Evolutionary conservation across 2,797 vertebrate species (phyloP), one percentile per base, ranked within the genome.

Genomic region (Poecilia velifera): DNA sequence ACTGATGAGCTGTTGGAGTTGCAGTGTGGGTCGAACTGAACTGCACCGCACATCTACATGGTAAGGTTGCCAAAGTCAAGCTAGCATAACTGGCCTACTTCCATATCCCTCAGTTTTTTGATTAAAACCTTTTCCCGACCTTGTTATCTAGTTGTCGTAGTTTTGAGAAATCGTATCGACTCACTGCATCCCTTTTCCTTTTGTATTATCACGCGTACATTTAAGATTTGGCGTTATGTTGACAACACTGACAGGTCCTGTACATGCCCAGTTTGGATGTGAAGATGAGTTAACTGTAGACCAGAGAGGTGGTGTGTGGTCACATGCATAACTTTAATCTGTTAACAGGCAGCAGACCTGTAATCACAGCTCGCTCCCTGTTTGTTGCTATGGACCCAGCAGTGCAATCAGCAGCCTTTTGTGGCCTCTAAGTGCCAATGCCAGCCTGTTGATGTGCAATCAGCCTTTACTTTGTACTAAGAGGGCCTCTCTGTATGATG

Each of bases 381-480:
- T 78, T 82, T 88, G 90, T 89, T 89, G 79, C 84, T 62, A 12
- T 3, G 41, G 75, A 73, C 68, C 76, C 82, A 31, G 86, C 47
- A 4, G 81, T 53, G 89, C 89, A 92, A 93, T 95, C 93, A 92
- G 76, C 41, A 8, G 73, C 64, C 84, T 79, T 92, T 88, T 92
- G 86, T 92, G 85, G 73, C 86, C 86, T 41, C 9, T 84, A 66
- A 86, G 89, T 83, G 76, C 84, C 89, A 89, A 92, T 76, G 85
- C 59, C 87, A 82, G 85, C 78, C 75, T 86, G 77, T 82, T 86
- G 88, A 91, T 88, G 87, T 82, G 90, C 88, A 94, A 92, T 94
- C 90, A 91, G 85, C 86, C 78, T 77, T 82, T 73, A 73, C 76
- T 90, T 80, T 88, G 85, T 86, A 43, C 84, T 88, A 78, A 76